phyloP scores from a whole-genome alignment of 2,888 invertebrate genomes.

The Noctua janthina region DNA sequence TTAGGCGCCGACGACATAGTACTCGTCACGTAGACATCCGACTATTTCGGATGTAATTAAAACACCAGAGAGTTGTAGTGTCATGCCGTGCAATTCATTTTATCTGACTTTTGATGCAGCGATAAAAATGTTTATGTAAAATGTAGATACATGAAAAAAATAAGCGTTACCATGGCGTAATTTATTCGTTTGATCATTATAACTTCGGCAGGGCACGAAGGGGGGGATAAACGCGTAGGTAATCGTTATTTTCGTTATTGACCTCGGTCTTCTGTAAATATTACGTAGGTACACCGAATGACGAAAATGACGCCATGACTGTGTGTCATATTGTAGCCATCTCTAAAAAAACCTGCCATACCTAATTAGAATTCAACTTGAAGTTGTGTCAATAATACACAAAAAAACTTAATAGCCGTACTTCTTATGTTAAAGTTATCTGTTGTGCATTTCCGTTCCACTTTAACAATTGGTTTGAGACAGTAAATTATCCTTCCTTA shows the following conservation, averaged over 20 bases:
- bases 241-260: constrained; percentile 70
- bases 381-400: constrained; percentile 23
- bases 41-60: constrained; percentile 5
- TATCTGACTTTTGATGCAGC: neutral
- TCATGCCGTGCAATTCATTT: constrained; percentile 1
- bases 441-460: constrained; percentile 51
- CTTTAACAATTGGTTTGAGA: constrained; percentile 48
- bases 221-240: constrained; percentile 44
- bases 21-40: constrained; percentile 13
- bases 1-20: constrained; percentile 19
- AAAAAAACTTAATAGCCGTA: constrained; percentile 9
- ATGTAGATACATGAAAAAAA: neutral
- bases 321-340: constrained; percentile 65
- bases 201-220: constrained; percentile 32
- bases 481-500: constrained; percentile 43
- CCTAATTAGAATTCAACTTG: neutral
- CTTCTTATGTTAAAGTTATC: constrained; percentile 27
- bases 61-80: constrained; percentile 5
- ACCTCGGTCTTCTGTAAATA: constrained; percentile 67
- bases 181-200: constrained; percentile 44
- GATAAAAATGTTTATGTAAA: neutral
- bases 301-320: constrained; percentile 53
- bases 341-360: constrained; percentile 65
- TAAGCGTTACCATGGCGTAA: constrained; percentile 27
- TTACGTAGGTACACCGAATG: constrained; percentile 52